Percentiles rank a stretch among this genome's conserved stretches.
These are phyloP conservation scores for Cynopterus sphinx DNA, from an alignment of 2,797 vertebrate species.

Conservation along the genomic window DNA sequence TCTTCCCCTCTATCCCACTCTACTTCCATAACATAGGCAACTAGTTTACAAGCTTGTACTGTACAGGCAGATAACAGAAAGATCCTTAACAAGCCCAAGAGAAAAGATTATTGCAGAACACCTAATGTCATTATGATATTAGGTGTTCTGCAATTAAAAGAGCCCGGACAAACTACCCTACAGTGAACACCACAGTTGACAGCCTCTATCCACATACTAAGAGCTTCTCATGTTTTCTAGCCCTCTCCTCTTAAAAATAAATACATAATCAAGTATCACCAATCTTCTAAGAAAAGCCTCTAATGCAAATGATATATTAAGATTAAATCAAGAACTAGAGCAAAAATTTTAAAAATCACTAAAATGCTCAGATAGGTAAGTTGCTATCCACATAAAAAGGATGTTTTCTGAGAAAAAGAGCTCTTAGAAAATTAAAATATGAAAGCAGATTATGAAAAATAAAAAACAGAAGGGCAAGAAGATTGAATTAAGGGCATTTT, in stretches of 20 bases:
- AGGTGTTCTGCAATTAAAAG: neutral
- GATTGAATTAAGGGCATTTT: neutral
- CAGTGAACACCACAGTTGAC: neutral
- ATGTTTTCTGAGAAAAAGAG: constrained; percentile 3
- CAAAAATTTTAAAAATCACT: neutral
- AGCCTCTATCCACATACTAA: neutral
- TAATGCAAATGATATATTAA: neutral
- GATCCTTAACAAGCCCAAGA: neutral
- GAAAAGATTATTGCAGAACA: neutral
- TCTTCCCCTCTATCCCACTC: neutral
- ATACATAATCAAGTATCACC: neutral
- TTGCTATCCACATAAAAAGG: neutral
- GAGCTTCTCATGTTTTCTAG: neutral
- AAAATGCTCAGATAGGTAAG: neutral
- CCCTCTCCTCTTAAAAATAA: neutral
- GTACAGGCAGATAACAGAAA: neutral
- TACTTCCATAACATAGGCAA: neutral
- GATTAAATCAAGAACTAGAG: neutral
- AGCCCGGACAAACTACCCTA: neutral
- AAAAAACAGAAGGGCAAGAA: neutral
- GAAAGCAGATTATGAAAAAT: constrained; percentile 3
- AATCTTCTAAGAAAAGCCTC: neutral
- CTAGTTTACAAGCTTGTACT: neutral
- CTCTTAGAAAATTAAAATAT: constrained; percentile 12
- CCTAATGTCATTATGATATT: neutral